Evolutionary conservation across 2,888 invertebrate genomes (phyloP).

Genomic region (Andrena trimmerana): DNA sequence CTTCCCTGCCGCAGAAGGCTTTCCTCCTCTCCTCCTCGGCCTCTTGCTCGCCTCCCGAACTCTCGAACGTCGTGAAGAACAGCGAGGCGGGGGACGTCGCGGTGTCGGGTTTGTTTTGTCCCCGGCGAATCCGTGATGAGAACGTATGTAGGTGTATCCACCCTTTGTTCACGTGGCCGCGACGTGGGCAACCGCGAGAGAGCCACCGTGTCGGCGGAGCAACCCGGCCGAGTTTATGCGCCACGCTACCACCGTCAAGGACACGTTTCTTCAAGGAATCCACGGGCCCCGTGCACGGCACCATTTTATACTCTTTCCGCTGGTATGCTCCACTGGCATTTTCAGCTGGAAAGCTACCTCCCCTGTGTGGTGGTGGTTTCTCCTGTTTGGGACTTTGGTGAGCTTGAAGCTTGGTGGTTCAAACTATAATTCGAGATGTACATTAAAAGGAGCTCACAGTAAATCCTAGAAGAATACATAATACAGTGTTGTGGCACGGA

Average conservation of each 20-base stretch:
- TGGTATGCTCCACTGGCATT: background rate
- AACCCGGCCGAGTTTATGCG: constrained; percentile 53
- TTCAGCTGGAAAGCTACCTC: background rate
- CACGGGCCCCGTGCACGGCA: constrained; percentile 44
- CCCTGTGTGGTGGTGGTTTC: background rate
- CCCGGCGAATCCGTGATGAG: constrained; percentile 62
- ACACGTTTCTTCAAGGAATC: constrained; percentile 48
- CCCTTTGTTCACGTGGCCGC: constrained; percentile 65
- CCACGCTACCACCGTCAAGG: constrained; percentile 50
- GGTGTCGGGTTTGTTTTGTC: constrained; percentile 60
- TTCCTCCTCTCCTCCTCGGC: constrained; percentile 14
- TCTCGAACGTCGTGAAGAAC: constrained; percentile 40
- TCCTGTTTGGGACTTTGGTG: background rate
- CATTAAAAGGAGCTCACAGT: too few relatives aligned
- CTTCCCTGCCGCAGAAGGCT: constrained; percentile 7
- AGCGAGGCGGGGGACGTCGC: constrained; percentile 40
- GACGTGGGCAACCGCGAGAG: constrained; percentile 59
- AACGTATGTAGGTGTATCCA: constrained; percentile 66
- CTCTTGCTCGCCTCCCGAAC: constrained; percentile 11
- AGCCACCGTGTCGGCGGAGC: constrained; percentile 56
- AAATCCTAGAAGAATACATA: too few relatives aligned
- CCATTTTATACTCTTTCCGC: constrained; percentile 37
- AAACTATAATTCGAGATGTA: too few relatives aligned
- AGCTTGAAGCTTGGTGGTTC: background rate
- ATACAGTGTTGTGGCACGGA: too few relatives aligned